These are phyloP conservation scores for Orchestia grillus DNA, from an alignment of 1,140 invertebrate genomes.

Conservation along the genomic window DNA sequence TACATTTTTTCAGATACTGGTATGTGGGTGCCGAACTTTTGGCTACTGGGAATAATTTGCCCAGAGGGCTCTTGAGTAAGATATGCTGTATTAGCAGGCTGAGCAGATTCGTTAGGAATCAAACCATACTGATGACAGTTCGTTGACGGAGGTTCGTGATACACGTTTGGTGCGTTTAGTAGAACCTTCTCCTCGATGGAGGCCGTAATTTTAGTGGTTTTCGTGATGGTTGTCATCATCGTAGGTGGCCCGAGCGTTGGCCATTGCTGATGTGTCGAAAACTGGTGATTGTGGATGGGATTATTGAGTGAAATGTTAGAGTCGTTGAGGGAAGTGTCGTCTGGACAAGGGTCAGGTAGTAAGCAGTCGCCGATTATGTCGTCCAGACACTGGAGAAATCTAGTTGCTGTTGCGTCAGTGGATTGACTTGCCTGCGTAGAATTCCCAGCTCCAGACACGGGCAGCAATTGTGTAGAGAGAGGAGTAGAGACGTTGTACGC, in stretches of 20 bases:
- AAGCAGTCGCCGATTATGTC: constrained; percentile 40
- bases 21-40: not conserved
- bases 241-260: not conserved
- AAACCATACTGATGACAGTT: not conserved
- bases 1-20: not conserved
- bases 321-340: not conserved
- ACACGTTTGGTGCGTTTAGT: not conserved
- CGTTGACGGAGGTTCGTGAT: not conserved
- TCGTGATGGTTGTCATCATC: constrained; percentile 45
- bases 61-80: not conserved
- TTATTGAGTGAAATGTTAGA: not conserved
- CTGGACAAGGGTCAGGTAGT: not conserved
- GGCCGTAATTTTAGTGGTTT: constrained; percentile 30
- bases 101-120: not conserved
- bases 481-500: not conserved
- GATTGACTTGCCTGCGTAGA: not conserved
- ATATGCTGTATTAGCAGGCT: not conserved
- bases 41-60: not conserved
- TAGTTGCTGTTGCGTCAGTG: not conserved
- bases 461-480: not conserved
- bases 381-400: constrained; percentile 31
- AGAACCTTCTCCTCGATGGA: constrained; percentile 25
- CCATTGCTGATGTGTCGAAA: constrained; percentile 9
- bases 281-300: not conserved
- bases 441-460: not conserved